phyloP scores from a whole-genome alignment of 2,113 vertebrate species.

The Microcebus griseorufus region DNA sequence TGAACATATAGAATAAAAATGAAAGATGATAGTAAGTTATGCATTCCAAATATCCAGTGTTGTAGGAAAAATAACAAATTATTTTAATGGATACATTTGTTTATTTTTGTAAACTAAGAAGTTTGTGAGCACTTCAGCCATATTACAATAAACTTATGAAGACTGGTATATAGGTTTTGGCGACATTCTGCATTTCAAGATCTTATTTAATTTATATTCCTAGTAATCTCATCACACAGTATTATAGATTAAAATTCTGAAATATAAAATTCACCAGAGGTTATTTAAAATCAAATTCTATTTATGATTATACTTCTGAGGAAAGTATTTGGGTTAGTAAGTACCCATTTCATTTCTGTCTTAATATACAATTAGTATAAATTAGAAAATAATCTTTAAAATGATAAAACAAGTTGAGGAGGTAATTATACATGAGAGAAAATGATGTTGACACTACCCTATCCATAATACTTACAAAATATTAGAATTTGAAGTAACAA shows the following conservation, averaged over 20 bases:
- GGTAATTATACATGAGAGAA: background rate
- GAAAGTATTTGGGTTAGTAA: background rate
- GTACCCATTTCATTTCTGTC: background rate
- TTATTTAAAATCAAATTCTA: background rate
- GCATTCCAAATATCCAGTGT: background rate
- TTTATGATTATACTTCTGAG: background rate
- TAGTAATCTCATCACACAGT: background rate
- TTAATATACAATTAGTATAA: background rate
- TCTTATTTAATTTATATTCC: background rate
- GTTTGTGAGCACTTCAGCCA: background rate
- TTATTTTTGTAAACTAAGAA: background rate
- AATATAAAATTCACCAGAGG: background rate
- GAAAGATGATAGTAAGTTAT: background rate
- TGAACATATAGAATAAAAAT: background rate
- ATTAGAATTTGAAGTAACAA: background rate
- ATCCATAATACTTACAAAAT: background rate
- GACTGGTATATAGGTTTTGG: background rate
- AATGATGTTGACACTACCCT: background rate
- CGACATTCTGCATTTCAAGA: background rate
- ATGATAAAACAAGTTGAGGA: background rate
- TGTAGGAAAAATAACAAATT: background rate
- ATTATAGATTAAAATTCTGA: background rate
- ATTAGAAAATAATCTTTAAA: background rate
- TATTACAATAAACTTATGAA: background rate
- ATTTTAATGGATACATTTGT: background rate